A percentile compares a stretch with the other conserved stretches of the same genome.
These are phyloP conservation scores for Pithys albifrons DNA, from an alignment of 2,113 vertebrate genomes.

Conservation along the genomic window DNA sequence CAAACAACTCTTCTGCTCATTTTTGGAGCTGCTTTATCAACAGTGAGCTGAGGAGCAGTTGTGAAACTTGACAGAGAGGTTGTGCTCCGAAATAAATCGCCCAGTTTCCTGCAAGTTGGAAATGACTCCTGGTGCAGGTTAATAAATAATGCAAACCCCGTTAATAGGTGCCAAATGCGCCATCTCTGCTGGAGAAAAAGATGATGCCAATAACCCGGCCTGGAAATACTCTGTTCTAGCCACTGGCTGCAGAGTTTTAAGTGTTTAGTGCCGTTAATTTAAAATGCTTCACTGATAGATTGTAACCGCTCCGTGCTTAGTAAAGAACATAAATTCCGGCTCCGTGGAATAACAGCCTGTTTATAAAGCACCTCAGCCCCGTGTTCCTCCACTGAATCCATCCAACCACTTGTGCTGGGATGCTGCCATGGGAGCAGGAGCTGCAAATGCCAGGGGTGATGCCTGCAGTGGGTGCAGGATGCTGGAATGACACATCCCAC, in stretches of 20 bases:
- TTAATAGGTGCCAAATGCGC: constrained; percentile 32
- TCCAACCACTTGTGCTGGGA: neutral
- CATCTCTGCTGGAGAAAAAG: neutral
- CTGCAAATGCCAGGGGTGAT: neutral
- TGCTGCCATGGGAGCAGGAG: neutral
- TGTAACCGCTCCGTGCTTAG: constrained; percentile 22
- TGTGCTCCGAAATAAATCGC: neutral
- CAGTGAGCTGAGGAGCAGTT: neutral
- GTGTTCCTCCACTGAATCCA: neutral
- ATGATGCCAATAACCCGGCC: neutral
- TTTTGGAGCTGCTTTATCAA: neutral
- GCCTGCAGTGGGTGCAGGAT: neutral
- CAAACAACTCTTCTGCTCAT: neutral
- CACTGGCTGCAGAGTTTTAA: constrained; percentile 25
- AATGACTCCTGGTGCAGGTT: constrained; percentile 41
- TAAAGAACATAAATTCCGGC: constrained; percentile 61
- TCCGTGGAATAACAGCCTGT: constrained; percentile 14
- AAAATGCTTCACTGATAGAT: constrained; percentile 63
- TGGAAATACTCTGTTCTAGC: neutral
- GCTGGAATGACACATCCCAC: neutral
- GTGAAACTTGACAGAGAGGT: neutral
- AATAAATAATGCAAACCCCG: constrained; percentile 62
- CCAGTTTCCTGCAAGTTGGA: neutral
- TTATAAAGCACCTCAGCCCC: constrained; percentile 18
- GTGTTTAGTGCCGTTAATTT: constrained; percentile 66